Percentiles rank a stretch among this genome's conserved stretches.
These are phyloP conservation scores for Escarpia spicata DNA, from an alignment of 2,888 invertebrate genomes.

Conservation along the genomic window DNA sequence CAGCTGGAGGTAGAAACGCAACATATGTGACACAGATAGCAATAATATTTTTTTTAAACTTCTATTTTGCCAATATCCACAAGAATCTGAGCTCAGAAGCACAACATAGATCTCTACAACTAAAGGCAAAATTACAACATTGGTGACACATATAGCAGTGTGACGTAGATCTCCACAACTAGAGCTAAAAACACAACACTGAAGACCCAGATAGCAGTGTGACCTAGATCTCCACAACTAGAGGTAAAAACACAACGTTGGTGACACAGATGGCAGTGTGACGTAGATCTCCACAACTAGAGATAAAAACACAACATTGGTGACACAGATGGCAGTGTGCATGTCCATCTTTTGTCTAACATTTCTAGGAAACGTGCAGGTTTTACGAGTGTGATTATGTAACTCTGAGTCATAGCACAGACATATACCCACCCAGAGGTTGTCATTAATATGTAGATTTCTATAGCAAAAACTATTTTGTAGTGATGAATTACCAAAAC, in stretches of 20 bases:
- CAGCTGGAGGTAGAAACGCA: slow-evolving; percentile 70
- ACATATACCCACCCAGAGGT: too few species aligned
- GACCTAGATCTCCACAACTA: slow-evolving; percentile 77
- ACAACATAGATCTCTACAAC: not conserved
- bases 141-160: not conserved
- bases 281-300: slow-evolving; percentile 74
- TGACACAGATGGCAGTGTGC: slow-evolving; percentile 68
- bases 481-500: slow-evolving; percentile 42
- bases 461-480: too few species aligned
- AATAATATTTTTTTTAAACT: too few species aligned
- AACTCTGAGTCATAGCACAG: too few species aligned
- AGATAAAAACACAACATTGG: slow-evolving; percentile 43
- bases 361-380: too few species aligned
- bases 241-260: slow-evolving; percentile 44
- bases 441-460: too few species aligned
- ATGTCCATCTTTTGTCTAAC: too few species aligned
- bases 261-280: not conserved
- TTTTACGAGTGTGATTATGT: too few species aligned
- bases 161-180: too few species aligned
- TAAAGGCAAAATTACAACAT: too few species aligned
- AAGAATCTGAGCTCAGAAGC: slow-evolving; percentile 65
- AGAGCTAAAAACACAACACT: too few species aligned
- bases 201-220: slow-evolving; percentile 66
- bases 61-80: too few species aligned
- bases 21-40: not conserved